phyloP scores from a whole-genome alignment of 2,888 invertebrate genomes.

The Agonopterix subpropinquella region DNA sequence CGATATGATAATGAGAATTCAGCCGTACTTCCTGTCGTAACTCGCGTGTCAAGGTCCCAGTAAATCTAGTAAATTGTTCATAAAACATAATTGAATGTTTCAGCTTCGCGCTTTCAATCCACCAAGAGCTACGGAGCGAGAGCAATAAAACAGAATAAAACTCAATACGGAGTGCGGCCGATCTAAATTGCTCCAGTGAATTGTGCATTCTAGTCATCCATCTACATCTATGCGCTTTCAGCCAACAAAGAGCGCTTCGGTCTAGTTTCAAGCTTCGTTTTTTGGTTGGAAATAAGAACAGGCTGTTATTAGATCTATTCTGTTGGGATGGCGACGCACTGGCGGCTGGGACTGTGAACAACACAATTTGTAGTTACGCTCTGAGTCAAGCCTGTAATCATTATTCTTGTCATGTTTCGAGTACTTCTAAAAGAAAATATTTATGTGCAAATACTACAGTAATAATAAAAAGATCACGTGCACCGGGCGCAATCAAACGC shows the following conservation, averaged over 20 bases:
- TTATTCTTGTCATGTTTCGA: no score
- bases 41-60: slow-evolving; percentile 26
- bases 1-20: slow-evolving; percentile 29
- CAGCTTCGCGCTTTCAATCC: slow-evolving; percentile 19
- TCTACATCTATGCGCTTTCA: not conserved
- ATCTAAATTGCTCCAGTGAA: slow-evolving; percentile 10
- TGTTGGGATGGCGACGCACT: no score
- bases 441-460: no score
- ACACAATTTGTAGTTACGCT: no score
- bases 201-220: slow-evolving; percentile 1
- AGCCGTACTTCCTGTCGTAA: slow-evolving; percentile 22
- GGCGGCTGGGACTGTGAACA: no score
- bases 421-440: no score
- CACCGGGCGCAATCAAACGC: no score
- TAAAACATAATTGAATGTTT: slow-evolving; percentile 41
- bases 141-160: no score
- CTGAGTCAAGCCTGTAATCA: no score
- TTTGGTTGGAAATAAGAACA: no score
- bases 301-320: no score
- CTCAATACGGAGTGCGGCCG: not conserved
- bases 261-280: not conserved
- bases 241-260: not conserved
- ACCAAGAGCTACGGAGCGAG: not conserved
- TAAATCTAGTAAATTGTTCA: slow-evolving; percentile 32
- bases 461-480: no score